Base-by-base conservation (phyloP, 2,888 invertebrate genomes). In the Eretmocerus hayati region DNA sequence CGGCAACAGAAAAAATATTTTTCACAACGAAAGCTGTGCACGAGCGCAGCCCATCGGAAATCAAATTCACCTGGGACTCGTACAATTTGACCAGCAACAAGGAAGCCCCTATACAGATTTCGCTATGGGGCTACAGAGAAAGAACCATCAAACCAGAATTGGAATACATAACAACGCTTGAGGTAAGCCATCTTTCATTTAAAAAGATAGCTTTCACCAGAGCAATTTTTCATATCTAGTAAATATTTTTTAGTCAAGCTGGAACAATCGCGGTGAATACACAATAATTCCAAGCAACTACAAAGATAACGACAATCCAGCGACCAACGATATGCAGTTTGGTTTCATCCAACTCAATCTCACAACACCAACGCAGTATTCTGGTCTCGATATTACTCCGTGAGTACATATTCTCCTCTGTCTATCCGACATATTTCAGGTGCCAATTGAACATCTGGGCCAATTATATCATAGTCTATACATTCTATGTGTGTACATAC, bases 71-170 rank as follows among this genome's bases (percentile, higher is more conserved):
- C 16, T 94, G 93, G 93, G 83, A 87, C 62, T 81, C 82, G 23
- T 83, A 81, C 63, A 92, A 93, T 74, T 83, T 94, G 66, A 91
- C 92, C 0, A 80, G 81, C 31, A 89, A 88, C 65, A 74, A 79
- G 30, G 85, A 84, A 62, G 85, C 88, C 0, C 80, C 81, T 39
- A 80, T 93, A 1, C 81, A 83, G 57, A 86, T 94, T 58, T 87
- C 88, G 0, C 70, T 94, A 11, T 94, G 88, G 87, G 93, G 93
- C 1, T 93, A 93, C 72, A 80, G 87, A 42, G 93, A 93, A 71
- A 80, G 83, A 0, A 87, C 86, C 0, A 89, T 88, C 48, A 72
- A 76, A 40, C 93, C 93, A 0, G 84, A 90, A 62, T 74, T 93
- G 38, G 78, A 89, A 52, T 91, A 79, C 64, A 91, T 93, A 48